Evolutionary conservation across 2,113 vertebrate genomes (phyloP), one percentile per base, ranked within the genome.

Genomic region (Megaceryle torquata): DNA sequence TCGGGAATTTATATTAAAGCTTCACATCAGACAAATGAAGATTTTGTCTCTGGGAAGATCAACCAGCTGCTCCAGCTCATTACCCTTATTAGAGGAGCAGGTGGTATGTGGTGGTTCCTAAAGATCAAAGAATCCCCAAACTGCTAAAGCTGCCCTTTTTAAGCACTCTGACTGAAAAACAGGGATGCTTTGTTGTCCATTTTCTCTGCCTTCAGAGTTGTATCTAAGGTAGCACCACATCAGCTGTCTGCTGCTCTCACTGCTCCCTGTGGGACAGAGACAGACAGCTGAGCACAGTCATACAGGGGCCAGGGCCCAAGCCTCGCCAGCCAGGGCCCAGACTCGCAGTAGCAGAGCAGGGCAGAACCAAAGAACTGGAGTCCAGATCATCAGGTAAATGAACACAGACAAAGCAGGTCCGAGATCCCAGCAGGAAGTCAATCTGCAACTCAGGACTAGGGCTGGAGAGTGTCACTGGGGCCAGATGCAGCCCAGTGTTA

Each of bases 261-360:
- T 12, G 16, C 50, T 51, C 22, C 18, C 25, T 13, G 13, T 11
- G 33, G 25, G 24, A 13, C 5, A 41, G 39, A 48, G 48, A 48
- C 48, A 48, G 50, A 51, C 8, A n/a, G 31, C 24, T 2, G 2
- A 6, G 10, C 51, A 15, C 1, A 7, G 26, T 1, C 11, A 1
- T 1, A 5, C 0, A 0, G 29, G 1, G 6, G 6, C 4, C 60
- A 50, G 39, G 37, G 43, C 22, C 1, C 0, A 7, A 6, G 21
- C 37, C 61, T 43, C 29, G 12, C 8, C 15, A 28, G 37, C 13
- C 50, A 22, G 19, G 13, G 22, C 33, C 51, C 68, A 18, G 53
- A 3, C 8, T 17, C 13, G 0, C 10, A 1, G 15, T 0, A 18
- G 20, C 20, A 3, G 2, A 5, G 28, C 0, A 0, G 20, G 31